These are phyloP conservation scores for Pollenia griseotomentosa DNA, from an alignment of 2,888 invertebrate genomes.

Conservation along the genomic window DNA sequence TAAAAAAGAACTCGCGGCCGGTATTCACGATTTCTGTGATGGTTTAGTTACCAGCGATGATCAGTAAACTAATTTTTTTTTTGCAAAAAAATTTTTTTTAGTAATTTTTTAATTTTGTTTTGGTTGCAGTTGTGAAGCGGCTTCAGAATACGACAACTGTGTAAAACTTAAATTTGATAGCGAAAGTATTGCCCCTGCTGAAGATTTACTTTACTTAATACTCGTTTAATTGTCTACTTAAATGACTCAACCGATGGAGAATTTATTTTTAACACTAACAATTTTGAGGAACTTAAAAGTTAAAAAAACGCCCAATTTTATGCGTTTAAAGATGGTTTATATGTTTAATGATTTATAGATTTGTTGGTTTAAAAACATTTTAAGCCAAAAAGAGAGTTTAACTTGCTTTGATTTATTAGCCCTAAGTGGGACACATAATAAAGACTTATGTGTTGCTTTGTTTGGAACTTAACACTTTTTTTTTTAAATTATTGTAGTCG, in stretches of 20 bases:
- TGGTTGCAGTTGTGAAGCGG: constrained; percentile 80
- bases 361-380: too few species aligned
- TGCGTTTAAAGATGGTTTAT: too few species aligned
- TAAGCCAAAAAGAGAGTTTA: too few species aligned
- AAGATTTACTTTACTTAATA: constrained; percentile 27
- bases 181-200: constrained; percentile 74
- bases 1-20: constrained; percentile 75
- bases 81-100: background rate
- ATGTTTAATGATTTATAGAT: too few species aligned
- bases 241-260: constrained; percentile 12
- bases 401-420: too few species aligned
- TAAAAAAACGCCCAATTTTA: too few species aligned
- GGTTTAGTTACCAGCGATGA: constrained; percentile 78
- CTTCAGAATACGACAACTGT: constrained; percentile 78
- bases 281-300: too few species aligned
- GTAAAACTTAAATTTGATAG: constrained; percentile 76
- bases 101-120: background rate
- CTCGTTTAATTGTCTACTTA: background rate
- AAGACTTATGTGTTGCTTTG: too few species aligned
- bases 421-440: too few species aligned
- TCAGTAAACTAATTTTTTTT: constrained; percentile 77
- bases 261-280: constrained; percentile 1
- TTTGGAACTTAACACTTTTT: too few species aligned
- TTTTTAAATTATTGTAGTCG: too few species aligned
- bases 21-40: constrained; percentile 77